Percentiles rank a stretch among this genome's conserved stretches.
phyloP scores from a whole-genome alignment of 2,113 vertebrate genomes.

The Malaclemys terrapin region DNA sequence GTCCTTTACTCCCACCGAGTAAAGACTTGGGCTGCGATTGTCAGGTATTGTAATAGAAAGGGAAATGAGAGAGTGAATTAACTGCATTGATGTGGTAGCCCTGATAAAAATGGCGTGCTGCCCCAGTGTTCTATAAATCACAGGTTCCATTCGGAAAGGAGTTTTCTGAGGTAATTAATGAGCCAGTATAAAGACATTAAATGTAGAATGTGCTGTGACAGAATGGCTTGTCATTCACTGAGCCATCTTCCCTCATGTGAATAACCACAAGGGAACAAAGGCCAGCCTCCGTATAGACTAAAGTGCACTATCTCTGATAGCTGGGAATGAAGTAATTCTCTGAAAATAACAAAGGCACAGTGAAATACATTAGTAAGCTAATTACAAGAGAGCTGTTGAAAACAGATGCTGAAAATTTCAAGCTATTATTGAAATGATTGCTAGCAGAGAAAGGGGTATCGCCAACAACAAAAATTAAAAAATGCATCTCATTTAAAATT shows the following conservation, averaged over 20 bases:
- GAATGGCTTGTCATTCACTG: constrained; percentile 68
- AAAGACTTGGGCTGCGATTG: not conserved
- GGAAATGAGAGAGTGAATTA: not conserved
- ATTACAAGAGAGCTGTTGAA: constrained; percentile 70
- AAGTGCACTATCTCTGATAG: constrained; percentile 68
- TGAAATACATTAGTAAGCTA: constrained; percentile 71
- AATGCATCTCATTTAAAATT: constrained; percentile 66
- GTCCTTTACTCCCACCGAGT: not conserved
- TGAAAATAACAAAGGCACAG: constrained; percentile 65
- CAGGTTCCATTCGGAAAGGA: constrained; percentile 62
- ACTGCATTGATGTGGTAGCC: not conserved
- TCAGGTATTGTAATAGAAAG: not conserved
- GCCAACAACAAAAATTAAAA: constrained; percentile 66
- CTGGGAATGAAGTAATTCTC: constrained; percentile 67
- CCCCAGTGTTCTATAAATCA: constrained; percentile 72
- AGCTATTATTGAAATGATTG: constrained; percentile 64
- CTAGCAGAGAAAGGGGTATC: constrained; percentile 53
- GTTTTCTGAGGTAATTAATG: constrained; percentile 77
- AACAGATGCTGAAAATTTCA: constrained; percentile 60
- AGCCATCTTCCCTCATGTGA: constrained; percentile 72
- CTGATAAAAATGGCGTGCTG: constrained; percentile 59
- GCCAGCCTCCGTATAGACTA: constrained; percentile 70
- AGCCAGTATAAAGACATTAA: constrained; percentile 77
- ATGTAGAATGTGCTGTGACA: constrained; percentile 60
- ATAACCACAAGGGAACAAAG: constrained; percentile 69